Evolutionary conservation across 2,888 invertebrate genomes (phyloP), one percentile per base, ranked within the genome.

Genomic region (Drosophila multiciliata): DNA sequence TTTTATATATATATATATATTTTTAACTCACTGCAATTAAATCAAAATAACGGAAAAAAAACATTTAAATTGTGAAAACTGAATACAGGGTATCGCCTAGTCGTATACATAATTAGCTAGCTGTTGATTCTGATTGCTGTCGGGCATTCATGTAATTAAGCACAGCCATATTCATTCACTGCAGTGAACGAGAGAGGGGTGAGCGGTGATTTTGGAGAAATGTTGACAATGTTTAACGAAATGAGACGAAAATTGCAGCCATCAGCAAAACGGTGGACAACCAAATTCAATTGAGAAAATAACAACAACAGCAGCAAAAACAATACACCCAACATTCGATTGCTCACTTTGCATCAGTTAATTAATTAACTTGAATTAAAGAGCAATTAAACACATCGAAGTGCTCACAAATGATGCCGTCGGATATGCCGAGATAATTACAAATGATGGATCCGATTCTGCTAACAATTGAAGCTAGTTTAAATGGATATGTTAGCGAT

Each of bases 181-280:
- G 42, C 55, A 40, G 63, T 72, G 55, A 6, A 6, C 6, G 29
- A 29, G 29, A 29, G 26, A 26, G 55, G 50, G 36, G 42, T 45
- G 12, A 7, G 42, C 3, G 12, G 12, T 45, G 36, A 8, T 6
- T 20, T 45, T 45, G 45, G 20, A 7, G 20, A 12, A 20, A 20
- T 20, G 20, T 45, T 15, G 45, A 15, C 20, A 23, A 45, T 45
- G 20, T 7, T 45, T 23, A 23, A 23, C 11, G n/a, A n/a, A 52
- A 52, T 12, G 29, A 29, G 66, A 38, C 33, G 29, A 66, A 78
- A 77, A 77, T 78, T 77, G 77, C 79, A 74, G 59, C 69, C 78
- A 75, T 78, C 75, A 75, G 85, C 82, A 73, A 76, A 73, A 66
- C 64, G 79, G 69, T 61, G 57, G 66, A 57, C 53, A 68, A 66